Conservation (phyloP, 2,888 invertebrate genomes). For the Pilophorus perplexus region DNA sequence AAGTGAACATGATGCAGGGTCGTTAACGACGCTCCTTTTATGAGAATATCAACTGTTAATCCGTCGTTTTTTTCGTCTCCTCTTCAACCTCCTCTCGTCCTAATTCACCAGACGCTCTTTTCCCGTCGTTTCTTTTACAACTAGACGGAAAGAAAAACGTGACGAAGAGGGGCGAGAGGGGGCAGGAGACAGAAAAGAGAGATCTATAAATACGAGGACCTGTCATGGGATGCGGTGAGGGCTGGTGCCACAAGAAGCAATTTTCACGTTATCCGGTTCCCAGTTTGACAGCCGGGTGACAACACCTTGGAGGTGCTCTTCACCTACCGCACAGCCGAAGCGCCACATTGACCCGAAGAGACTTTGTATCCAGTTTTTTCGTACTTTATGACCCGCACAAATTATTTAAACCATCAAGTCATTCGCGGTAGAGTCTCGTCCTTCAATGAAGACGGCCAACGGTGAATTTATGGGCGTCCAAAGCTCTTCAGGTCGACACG, state of each 20-base stretch:
- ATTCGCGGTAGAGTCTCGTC: too few species aligned
- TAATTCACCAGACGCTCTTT: too few species aligned
- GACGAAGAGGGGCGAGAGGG: not conserved
- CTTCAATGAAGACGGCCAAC: constrained; percentile 20
- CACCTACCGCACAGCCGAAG: constrained; percentile 25
- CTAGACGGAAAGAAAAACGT: constrained; percentile 13
- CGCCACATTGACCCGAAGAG: not conserved
- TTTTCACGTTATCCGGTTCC: constrained; percentile 41
- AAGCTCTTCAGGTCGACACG: not conserved
- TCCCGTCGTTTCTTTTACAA: too few species aligned
- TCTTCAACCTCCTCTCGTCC: too few species aligned
- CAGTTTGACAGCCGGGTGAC: constrained; percentile 37
- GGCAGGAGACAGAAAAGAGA: not conserved
- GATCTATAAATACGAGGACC: constrained; percentile 36
- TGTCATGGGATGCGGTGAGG: constrained; percentile 20
- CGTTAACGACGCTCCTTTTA: too few species aligned
- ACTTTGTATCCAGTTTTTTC: too few species aligned
- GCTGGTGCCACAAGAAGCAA: constrained; percentile 36
- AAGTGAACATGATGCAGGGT: too few species aligned
- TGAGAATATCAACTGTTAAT: constrained; percentile 9
- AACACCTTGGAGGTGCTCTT: constrained; percentile 16
- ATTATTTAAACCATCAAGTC: too few species aligned
- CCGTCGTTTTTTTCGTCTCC: not conserved
- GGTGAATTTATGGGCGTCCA: too few species aligned
- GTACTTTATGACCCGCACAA: too few species aligned